These are phyloP conservation scores for Hoplodrina blanda DNA, from an alignment of 2,888 invertebrate species.

Conservation along the genomic window DNA sequence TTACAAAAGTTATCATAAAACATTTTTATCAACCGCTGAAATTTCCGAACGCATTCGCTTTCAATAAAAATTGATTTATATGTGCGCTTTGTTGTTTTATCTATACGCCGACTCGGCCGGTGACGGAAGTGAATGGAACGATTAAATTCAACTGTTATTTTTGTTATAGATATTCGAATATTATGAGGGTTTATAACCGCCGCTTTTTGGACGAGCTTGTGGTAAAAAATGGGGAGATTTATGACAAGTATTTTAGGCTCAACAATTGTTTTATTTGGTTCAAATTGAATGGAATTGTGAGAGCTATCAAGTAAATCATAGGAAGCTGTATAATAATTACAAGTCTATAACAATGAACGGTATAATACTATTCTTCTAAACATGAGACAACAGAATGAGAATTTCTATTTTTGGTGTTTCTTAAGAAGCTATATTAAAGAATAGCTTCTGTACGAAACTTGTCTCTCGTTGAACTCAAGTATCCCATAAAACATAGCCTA, in stretches of 20 bases:
- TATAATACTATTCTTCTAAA: slow-evolving; percentile 5
- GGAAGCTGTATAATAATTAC: slow-evolving; percentile 19
- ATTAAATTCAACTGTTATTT: slow-evolving; percentile 53
- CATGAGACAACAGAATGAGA: not conserved
- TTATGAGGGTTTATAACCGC: slow-evolving; percentile 30
- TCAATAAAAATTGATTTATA: slow-evolving; percentile 66
- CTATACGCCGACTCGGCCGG: slow-evolving; percentile 21
- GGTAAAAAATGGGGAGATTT: slow-evolving; percentile 34
- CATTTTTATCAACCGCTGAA: slow-evolving; percentile 59
- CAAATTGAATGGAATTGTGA: slow-evolving; percentile 11
- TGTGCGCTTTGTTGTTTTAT: slow-evolving; percentile 57
- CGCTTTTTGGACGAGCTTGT: not conserved
- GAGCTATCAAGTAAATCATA: slow-evolving; percentile 18
- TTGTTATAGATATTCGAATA: slow-evolving; percentile 51
- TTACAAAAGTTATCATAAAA: slow-evolving; percentile 51
- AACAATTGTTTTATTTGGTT: slow-evolving; percentile 46
- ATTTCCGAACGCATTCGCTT: slow-evolving; percentile 43
- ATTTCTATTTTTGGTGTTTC: not conserved
- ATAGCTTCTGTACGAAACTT: too few species aligned
- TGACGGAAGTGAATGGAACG: slow-evolving; percentile 47
- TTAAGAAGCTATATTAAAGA: too few species aligned
- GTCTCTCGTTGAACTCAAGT: too few species aligned
- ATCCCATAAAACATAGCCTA: too few species aligned
- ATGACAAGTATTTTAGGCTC: slow-evolving; percentile 23
- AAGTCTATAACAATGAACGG: slow-evolving; percentile 10